These are phyloP conservation scores for Drosophila truncata DNA, from an alignment of 1,140 invertebrate genomes.

Conservation along the genomic window DNA sequence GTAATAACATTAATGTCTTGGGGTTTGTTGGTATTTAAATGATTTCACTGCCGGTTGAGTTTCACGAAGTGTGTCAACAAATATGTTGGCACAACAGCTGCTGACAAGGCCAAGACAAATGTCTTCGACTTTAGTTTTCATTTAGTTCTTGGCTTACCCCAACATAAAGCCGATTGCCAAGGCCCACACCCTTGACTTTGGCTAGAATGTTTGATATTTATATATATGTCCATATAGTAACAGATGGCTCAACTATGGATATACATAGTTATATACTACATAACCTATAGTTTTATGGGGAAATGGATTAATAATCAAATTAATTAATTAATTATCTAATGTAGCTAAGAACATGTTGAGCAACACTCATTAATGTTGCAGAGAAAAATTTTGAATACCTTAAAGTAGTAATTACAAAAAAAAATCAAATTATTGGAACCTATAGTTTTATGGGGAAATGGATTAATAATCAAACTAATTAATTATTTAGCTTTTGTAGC, in stretches of 20 bases:
- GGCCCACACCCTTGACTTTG: slow-evolving; percentile 21
- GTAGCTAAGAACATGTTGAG: not conserved
- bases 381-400: too few relatives aligned
- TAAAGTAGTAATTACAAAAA: too few relatives aligned
- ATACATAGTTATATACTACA: not conserved
- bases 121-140: not conserved
- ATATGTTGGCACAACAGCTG: slow-evolving; percentile 16
- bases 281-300: too few relatives aligned
- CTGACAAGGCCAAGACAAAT: not conserved
- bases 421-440: too few relatives aligned
- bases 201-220: not conserved
- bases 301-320: not conserved
- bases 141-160: not conserved
- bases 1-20: not conserved
- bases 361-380: not conserved
- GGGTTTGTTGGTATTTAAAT: slow-evolving; percentile 14
- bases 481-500: too few relatives aligned
- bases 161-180: not conserved
- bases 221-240: not conserved
- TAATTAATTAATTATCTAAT: too few relatives aligned
- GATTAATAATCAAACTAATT: too few relatives aligned
- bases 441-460: not conserved
- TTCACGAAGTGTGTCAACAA: not conserved
- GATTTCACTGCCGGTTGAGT: not conserved
- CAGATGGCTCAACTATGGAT: not conserved